Evolutionary conservation across 1,140 invertebrate genomes (phyloP), one percentile per base, ranked within the genome.

Genomic region (Antheraea mylitta): DNA sequence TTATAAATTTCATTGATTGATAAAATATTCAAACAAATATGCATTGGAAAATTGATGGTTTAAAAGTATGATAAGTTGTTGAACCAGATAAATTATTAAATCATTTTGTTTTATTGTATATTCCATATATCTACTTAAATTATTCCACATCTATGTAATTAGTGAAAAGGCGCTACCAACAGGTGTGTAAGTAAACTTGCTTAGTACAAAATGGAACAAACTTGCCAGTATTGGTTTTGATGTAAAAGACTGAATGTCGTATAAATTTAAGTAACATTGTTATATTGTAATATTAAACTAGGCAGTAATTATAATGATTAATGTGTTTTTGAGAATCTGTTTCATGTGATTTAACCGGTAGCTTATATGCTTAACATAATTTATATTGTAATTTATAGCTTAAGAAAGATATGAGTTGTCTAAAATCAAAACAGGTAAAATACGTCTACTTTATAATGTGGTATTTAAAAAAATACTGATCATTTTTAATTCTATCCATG

Each of bases 171-270:
- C 82, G 83, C 67, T 87, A 75, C 80, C 67, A 68, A 76, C 80
- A 81, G 74, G 74, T 75, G 82, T 82, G 66, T 61, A 13, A 22
- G 18, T 70, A 70, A 66, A 77, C 72, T 87, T 82, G 83, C 81
- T 90, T 88, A 92, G 90, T 92, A 92, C 90, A 91, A 92, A 91
- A 86, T 87, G 75, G 83, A 87, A 89, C 82, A 89, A 90, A 90
- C 88, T 92, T 92, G 90, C 90, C 90, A 92, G 90, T 92, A 92
- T 92, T 92, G 90, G 90, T 89, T 90, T 81, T 87, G 81, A 89
- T 89, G 78, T 88, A 89, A 87, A 90, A 92, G 90, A 92, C 90
- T 92, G 90, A 92, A 86, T 87, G 88, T 92, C 90, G 81, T 89
- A 83, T 88, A 86, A 80, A 53, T 6, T 53, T 53, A 53, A 63